Conservation (phyloP, 2,113 vertebrate genomes). For the Cinclus mexicanus region DNA sequence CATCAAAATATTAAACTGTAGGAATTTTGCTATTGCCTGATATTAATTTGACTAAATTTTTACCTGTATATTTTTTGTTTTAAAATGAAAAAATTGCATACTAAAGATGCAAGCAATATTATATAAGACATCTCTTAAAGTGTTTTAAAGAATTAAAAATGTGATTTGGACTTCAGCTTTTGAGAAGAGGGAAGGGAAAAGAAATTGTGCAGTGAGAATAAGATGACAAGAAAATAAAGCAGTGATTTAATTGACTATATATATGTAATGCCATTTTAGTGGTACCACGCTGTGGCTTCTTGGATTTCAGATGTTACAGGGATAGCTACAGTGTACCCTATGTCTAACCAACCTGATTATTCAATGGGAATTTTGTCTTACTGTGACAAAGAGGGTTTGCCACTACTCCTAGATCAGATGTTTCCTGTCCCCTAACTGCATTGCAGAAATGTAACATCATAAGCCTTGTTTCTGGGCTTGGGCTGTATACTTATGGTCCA, state of each 20-base stretch:
- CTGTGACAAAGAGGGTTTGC: neutral
- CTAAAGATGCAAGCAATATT: neutral
- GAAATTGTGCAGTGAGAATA: neutral
- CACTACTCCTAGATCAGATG: neutral
- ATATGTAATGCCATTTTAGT: neutral
- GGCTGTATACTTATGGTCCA: neutral
- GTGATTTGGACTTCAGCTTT: neutral
- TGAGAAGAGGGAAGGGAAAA: neutral
- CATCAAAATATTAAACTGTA: neutral
- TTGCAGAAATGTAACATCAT: neutral
- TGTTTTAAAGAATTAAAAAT: neutral
- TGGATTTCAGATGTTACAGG: neutral
- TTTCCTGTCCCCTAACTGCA: neutral
- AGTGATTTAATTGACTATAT: neutral
- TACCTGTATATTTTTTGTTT: neutral
- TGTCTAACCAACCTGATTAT: neutral
- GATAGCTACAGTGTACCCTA: neutral
- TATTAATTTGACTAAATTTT: neutral
- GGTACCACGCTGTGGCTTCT: neutral
- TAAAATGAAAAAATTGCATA: neutral
- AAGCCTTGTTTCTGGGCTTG: neutral
- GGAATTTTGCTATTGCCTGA: neutral
- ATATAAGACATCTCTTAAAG: accelerated
- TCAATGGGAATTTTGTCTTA: neutral
- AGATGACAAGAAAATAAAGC: neutral